These are phyloP conservation scores for Periophthalmus modestus DNA, from an alignment of 2,113 vertebrate species.

Conservation along the genomic window DNA sequence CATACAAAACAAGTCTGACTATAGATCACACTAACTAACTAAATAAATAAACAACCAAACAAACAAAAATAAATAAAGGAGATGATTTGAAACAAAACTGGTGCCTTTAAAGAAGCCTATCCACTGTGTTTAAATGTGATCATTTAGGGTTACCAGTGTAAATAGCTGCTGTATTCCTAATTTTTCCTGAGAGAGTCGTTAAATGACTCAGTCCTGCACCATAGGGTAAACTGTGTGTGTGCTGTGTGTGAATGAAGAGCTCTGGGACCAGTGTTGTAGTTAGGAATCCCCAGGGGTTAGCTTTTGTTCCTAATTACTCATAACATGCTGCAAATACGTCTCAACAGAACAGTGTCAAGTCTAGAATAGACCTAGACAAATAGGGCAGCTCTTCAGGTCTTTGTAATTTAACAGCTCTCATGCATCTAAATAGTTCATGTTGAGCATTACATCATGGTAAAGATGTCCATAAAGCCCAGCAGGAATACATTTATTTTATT, in stretches of 20 bases:
- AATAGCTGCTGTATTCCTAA: not conserved
- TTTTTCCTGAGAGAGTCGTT: constrained; percentile 4
- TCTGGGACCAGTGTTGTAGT: constrained; percentile 34
- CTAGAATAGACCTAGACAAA: constrained; percentile 21
- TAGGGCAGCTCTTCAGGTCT: not conserved
- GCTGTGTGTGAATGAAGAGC: constrained; percentile 21
- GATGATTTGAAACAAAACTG: constrained; percentile 17
- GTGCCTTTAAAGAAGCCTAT: not conserved
- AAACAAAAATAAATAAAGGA: constrained; percentile 22
- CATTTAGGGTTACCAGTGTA: not conserved
- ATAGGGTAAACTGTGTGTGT: constrained; percentile 3
- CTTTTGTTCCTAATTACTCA: constrained; percentile 46
- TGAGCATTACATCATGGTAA: too few species aligned
- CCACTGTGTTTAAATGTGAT: not conserved
- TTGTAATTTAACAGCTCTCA: not conserved
- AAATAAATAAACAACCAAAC: constrained; percentile 4
- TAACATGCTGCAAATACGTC: constrained; percentile 41
- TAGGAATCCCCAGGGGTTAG: constrained; percentile 35
- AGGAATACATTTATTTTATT: too few species aligned
- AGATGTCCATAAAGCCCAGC: too few species aligned
- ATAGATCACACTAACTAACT: constrained; percentile 13
- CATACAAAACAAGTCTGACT: not conserved
- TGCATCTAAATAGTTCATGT: too few species aligned
- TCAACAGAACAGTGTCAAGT: constrained; percentile 25
- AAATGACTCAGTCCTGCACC: constrained; percentile 28